Conservation (phyloP, 2,113 vertebrate genomes). For the Spermophilus dauricus region DNA sequence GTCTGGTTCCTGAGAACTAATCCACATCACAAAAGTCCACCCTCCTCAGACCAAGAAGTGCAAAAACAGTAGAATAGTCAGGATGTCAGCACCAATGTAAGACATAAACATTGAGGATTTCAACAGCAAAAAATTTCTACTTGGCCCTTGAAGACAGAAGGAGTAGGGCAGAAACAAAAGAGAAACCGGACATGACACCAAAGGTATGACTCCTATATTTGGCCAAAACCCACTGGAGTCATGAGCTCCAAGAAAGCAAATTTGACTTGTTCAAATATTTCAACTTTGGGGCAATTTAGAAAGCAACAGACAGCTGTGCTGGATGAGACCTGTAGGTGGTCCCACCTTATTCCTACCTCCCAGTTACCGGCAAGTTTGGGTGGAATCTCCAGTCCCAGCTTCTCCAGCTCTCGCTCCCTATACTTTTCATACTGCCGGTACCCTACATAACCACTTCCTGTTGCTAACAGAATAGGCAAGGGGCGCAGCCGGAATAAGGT, state of each 20-base stretch:
- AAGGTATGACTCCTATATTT: not conserved
- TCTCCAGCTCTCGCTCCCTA: constrained; percentile 88
- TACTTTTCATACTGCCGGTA: constrained; percentile 92
- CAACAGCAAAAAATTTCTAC: not conserved
- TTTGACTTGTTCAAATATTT: not conserved
- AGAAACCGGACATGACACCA: not conserved
- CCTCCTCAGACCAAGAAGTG: not conserved
- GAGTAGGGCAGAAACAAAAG: not conserved
- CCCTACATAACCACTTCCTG: constrained; percentile 90
- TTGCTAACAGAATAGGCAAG: constrained; percentile 89
- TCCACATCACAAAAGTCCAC: constrained; percentile 73
- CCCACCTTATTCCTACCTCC: constrained; percentile 89
- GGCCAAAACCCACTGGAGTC: not conserved
- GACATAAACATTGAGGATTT: not conserved
- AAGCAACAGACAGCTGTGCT: not conserved
- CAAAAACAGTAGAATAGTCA: accelerated
- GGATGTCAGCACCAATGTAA: not conserved
- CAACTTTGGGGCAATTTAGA: not conserved
- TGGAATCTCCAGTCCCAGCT: constrained; percentile 89
- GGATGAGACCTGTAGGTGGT: not conserved
- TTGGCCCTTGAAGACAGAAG: not conserved
- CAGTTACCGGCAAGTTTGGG: constrained; percentile 89
- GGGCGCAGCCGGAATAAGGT: constrained; percentile 88
- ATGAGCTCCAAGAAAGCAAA: not conserved
- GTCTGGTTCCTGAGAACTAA: constrained; percentile 76